Evolutionary conservation across 2,113 vertebrate species (phyloP), one percentile per base, ranked within the genome.

Genomic region (Pangasianodon gigas): DNA sequence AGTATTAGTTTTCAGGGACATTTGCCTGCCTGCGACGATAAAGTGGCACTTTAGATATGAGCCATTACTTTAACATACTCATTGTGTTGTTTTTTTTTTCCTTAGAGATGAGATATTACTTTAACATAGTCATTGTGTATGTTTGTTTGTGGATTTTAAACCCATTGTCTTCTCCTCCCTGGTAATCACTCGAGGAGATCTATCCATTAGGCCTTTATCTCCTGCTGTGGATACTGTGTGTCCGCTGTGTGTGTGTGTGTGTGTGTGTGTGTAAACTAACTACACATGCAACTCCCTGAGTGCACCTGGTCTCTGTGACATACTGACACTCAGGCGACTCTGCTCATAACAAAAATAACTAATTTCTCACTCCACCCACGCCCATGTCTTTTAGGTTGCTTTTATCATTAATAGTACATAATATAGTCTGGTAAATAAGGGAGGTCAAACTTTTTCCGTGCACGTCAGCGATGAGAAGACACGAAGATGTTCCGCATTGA

Each of bases 131-230:
- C 41, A 88, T 91, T 92, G 90, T 91, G 84, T 89, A 52, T 89
- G 89, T 90, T 91, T 90, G 89, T 89, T 92, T 90, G 84, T 92
- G 88, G 88, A 87, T 91, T 93, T 92, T 83, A 92, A 92, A 80
- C 56, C 82, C 77, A 92, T 90, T 91, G 92, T 92, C 89, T 71
- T 90, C 88, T 71, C 83, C 89, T 89, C 92, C 87, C 89, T 89
- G 62, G 82, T 91, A 86, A 92, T 91, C 90, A 91, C 82, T 44
- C n/a, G 8, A 62, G 77, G 82, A 86, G 85, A 90, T 92, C 90
- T 89, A 88, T 19, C 54, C 91, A 87, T 87, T 87, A 87, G 86
- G 54, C 81, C 80, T 91, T 87, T 88, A 90, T 92, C 89, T 90
- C 90, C 75, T 91, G 83, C 87, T 87, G 81, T 92, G 88, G 82